These are phyloP conservation scores for Prenolepis imparis DNA, from an alignment of 2,888 invertebrate genomes.

Conservation along the genomic window DNA sequence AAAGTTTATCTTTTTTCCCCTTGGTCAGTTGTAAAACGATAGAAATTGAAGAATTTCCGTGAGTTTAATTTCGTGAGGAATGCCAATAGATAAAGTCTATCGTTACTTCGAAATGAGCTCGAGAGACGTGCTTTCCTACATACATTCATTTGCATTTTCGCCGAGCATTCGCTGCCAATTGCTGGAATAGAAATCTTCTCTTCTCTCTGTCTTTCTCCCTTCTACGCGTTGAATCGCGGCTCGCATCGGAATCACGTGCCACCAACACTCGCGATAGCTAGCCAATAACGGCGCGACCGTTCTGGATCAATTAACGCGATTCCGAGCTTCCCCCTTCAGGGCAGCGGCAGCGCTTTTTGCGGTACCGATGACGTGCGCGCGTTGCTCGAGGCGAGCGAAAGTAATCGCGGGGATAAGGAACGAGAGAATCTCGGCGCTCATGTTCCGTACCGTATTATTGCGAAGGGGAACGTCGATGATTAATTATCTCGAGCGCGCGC, in stretches of 20 bases:
- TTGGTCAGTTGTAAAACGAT: background rate
- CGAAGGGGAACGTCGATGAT: background rate
- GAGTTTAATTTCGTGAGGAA: background rate
- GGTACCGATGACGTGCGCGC: slow-evolving; percentile 30
- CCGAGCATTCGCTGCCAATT: background rate
- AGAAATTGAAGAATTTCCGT: background rate
- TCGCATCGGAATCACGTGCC: slow-evolving; percentile 63
- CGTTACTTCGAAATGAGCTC: background rate
- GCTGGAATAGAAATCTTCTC: slow-evolving; percentile 19
- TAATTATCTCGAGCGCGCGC: background rate
- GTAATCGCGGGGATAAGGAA: slow-evolving; percentile 48
- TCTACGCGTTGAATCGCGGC: slow-evolving; percentile 35
- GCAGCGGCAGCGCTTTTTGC: slow-evolving; percentile 53
- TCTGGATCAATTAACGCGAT: slow-evolving; percentile 72
- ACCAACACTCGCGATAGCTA: slow-evolving; percentile 57
- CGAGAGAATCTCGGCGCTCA: slow-evolving; percentile 38
- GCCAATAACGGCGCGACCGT: slow-evolving; percentile 64
- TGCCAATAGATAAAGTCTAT: background rate
- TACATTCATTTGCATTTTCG: slow-evolving; percentile 34
- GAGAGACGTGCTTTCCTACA: background rate
- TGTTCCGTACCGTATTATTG: background rate
- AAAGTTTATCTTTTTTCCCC: background rate
- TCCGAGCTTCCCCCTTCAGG: slow-evolving; percentile 68
- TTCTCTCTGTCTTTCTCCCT: background rate
- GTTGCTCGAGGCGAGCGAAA: slow-evolving; percentile 51